Conservation (phyloP, 2,888 invertebrate species). For the Macroteleia sp. region DNA sequence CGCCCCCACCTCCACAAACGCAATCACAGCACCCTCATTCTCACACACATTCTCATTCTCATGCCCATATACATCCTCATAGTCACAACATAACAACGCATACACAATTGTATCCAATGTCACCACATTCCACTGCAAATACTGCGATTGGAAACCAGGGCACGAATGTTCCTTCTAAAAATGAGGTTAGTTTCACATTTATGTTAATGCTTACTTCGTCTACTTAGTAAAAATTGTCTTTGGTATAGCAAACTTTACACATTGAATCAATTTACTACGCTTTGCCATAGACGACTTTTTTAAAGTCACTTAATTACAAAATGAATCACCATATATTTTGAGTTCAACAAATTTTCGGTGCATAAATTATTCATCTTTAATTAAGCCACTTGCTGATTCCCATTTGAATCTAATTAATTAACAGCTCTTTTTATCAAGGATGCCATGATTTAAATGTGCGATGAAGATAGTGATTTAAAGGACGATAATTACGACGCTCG, state of each 20-base stretch:
- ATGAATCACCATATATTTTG: too few relatives aligned
- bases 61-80: conserved; percentile 75
- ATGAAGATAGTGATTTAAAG: conserved; percentile 34
- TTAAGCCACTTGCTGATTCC: conserved; percentile 38
- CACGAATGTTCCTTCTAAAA: conserved; percentile 76
- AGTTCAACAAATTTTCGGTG: conserved; percentile 1
- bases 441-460: conserved; percentile 20
- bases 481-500: conserved; percentile 28
- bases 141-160: conserved; percentile 75
- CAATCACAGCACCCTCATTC: conserved; percentile 69
- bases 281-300: too few relatives aligned
- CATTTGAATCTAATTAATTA: conserved; percentile 54
- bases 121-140: conserved; percentile 78
- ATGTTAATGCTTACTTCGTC: too few relatives aligned
- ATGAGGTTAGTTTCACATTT: conserved; percentile 72
- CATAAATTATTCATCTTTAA: conserved; percentile 32
- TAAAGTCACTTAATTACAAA: too few relatives aligned
- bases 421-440: conserved; percentile 14
- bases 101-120: conserved; percentile 80
- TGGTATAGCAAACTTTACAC: too few relatives aligned
- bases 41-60: conserved; percentile 61
- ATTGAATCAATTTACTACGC: too few relatives aligned
- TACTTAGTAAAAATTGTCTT: too few relatives aligned
- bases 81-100: conserved; percentile 76
- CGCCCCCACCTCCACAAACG: conserved; percentile 76